Evolutionary conservation across 2,888 invertebrate genomes (phyloP).

Genomic region (Labia minor): DNA sequence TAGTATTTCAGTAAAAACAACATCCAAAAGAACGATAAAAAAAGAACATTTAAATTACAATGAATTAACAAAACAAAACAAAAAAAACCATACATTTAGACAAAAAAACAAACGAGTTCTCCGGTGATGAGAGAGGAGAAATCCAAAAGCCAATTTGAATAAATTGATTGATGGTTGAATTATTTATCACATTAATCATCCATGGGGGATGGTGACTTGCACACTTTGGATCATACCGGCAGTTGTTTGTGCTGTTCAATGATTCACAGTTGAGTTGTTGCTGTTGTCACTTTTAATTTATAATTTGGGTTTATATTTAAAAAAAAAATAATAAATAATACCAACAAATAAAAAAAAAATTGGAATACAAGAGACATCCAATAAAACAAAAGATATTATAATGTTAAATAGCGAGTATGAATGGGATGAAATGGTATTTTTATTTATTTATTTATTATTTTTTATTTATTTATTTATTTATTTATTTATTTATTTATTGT

Average conservation of each 20-base stretch:
- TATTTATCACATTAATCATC: conserved; percentile 13
- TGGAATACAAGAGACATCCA: background rate
- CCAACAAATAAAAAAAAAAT: background rate
- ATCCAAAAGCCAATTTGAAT: background rate
- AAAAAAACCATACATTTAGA: no score
- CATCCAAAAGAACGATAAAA: no score
- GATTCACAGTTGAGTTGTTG: conserved; percentile 3
- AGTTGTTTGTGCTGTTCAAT: conserved; percentile 5
- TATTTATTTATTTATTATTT: no score
- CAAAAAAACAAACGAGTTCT: no score
- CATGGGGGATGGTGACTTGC: background rate
- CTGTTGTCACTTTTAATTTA: conserved; percentile 13
- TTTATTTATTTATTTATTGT: no score
- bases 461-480: no score
- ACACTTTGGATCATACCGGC: background rate
- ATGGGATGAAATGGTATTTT: background rate
- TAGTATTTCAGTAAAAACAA: no score
- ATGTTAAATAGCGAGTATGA: background rate
- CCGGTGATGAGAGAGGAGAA: no score
- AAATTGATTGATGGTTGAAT: conserved; percentile 13
- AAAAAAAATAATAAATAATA: background rate
- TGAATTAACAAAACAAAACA: no score
- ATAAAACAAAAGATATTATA: background rate
- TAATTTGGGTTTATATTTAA: background rate
- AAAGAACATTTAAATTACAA: no score